These are phyloP conservation scores for Halichoeres trimaculatus DNA, from an alignment of 2,113 vertebrate genomes.

Conservation along the genomic window DNA sequence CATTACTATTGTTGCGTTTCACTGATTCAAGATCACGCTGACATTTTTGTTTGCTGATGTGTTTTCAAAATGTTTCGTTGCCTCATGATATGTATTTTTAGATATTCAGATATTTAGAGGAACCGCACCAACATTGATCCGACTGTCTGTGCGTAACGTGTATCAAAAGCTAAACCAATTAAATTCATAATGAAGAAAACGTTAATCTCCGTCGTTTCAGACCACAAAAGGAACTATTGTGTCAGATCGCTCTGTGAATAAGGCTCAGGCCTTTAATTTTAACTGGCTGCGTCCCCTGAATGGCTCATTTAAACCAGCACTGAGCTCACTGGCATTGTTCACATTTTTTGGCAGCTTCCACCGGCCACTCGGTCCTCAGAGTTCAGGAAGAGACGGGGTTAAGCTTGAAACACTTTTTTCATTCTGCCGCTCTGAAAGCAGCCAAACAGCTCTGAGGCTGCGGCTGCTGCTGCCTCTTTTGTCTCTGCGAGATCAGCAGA, in stretches of 20 bases:
- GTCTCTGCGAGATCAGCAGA: slow-evolving; percentile 9
- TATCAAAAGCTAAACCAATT: slow-evolving; percentile 12
- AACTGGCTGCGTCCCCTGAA: slow-evolving; percentile 41
- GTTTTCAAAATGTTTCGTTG: not conserved
- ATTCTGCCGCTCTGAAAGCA: slow-evolving; percentile 16
- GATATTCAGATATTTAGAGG: not conserved
- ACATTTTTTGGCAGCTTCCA: slow-evolving; percentile 49
- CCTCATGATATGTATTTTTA: not conserved
- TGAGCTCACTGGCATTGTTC: slow-evolving; percentile 47
- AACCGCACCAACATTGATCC: not conserved
- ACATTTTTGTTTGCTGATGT: slow-evolving; percentile 8
- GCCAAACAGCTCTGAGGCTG: slow-evolving; percentile 21
- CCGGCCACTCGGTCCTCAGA: slow-evolving; percentile 27
- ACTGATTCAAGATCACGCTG: not conserved
- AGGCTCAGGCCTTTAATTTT: slow-evolving; percentile 32
- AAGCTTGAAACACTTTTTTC: slow-evolving; percentile 35
- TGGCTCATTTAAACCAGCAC: slow-evolving; percentile 43
- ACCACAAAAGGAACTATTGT: slow-evolving; percentile 18
- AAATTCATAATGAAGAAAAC: slow-evolving; percentile 16
- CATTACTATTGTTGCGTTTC: slow-evolving; percentile 38
- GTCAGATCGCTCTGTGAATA: slow-evolving; percentile 10
- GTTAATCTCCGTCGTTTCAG: not conserved
- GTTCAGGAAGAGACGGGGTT: slow-evolving; percentile 39
- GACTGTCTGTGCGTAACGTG: no score
- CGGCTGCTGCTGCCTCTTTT: slow-evolving; percentile 22